Conservation (phyloP, 2,113 vertebrate genomes). For the Crotalus tigris region DNA sequence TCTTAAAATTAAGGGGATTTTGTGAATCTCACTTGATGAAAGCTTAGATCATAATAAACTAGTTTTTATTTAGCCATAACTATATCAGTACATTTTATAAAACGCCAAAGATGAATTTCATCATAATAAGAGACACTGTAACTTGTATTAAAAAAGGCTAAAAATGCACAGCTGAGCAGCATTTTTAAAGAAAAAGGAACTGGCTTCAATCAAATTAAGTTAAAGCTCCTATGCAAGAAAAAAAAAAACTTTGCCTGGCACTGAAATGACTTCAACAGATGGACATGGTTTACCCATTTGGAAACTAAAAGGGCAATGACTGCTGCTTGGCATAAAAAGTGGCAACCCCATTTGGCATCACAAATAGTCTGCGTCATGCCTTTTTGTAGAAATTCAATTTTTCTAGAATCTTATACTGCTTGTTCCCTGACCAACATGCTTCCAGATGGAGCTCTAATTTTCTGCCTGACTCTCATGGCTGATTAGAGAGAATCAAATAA, state of each 20-base stretch:
- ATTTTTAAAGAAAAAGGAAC: neutral
- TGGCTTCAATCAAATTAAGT: neutral
- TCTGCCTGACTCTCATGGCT: neutral
- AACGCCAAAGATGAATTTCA: neutral
- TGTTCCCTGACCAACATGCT: neutral
- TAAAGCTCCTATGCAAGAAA: neutral
- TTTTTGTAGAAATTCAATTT: neutral
- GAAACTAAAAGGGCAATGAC: neutral
- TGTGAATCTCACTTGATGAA: neutral
- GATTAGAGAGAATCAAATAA: neutral
- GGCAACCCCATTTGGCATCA: neutral
- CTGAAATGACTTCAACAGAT: neutral
- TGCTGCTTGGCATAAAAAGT: neutral
- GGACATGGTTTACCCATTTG: neutral
- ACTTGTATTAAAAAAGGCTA: neutral
- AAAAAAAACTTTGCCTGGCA: neutral
- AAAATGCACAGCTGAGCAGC: neutral
- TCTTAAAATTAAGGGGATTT: neutral
- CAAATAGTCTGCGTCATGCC: neutral
- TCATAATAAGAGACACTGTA: neutral
- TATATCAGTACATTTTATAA: neutral
- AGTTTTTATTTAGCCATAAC: neutral
- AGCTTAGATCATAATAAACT: neutral
- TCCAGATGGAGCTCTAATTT: neutral
- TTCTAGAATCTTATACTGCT: neutral